Conservation (phyloP, 2,888 invertebrate genomes). For the Habroteleia sp. region DNA sequence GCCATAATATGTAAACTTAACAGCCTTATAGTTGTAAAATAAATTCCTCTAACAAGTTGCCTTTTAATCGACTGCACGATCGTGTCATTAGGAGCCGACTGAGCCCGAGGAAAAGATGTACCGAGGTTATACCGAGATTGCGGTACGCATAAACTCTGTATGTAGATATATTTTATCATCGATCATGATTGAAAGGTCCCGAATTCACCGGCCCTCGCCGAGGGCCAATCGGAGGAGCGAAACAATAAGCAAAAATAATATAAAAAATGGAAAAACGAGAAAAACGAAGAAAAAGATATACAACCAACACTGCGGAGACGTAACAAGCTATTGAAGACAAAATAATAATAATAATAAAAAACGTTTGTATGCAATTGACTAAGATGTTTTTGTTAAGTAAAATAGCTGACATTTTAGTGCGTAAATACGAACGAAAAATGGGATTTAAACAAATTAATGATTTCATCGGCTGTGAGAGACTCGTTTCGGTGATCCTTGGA, state of each 20-base stretch:
- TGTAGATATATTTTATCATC: constrained; percentile 62
- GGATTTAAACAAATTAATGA: constrained; percentile 38
- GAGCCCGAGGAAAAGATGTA: constrained; percentile 62
- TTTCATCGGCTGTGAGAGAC: constrained; percentile 65
- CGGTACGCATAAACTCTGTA: constrained; percentile 53
- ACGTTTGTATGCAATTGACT: constrained; percentile 65
- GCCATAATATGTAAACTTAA: constrained; percentile 68
- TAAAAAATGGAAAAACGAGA: constrained; percentile 15
- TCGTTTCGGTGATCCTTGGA: constrained; percentile 57
- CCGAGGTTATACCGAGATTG: constrained; percentile 45
- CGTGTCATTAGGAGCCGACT: constrained; percentile 68
- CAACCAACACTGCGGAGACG: constrained; percentile 37
- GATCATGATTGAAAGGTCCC: constrained; percentile 53
- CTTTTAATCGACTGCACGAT: constrained; percentile 76
- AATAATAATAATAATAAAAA: constrained; percentile 36
- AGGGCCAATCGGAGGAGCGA: constrained; percentile 50
- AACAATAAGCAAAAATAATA: constrained; percentile 42
- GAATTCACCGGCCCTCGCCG: constrained; percentile 56
- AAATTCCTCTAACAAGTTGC: constrained; percentile 80
- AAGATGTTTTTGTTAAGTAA: constrained; percentile 63
- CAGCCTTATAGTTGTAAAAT: constrained; percentile 80
- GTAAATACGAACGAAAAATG: constrained; percentile 61
- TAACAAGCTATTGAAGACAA: constrained; percentile 20
- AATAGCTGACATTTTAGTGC: constrained; percentile 63
- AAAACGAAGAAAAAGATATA: constrained; percentile 3